Conservation (phyloP, 2,113 vertebrate genomes). For the Oncorhynchus gorbuscha region DNA sequence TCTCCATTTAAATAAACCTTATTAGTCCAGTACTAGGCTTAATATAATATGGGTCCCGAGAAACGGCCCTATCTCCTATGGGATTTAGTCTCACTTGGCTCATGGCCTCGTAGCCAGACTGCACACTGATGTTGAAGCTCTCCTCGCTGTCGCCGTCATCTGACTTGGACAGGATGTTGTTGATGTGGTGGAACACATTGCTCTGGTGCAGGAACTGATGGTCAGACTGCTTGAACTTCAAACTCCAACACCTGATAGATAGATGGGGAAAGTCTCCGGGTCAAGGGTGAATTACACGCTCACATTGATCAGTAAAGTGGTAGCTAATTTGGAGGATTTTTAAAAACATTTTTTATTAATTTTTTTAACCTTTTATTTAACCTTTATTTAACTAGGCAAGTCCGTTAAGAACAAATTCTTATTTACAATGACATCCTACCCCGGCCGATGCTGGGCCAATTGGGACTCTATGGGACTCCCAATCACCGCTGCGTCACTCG, state of each 20-base stretch:
- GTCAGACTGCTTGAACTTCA: slow-evolving; percentile 98
- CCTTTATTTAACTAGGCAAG: too few species aligned
- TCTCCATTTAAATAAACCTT: background rate
- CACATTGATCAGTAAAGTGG: background rate
- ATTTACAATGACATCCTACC: too few species aligned
- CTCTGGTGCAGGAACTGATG: slow-evolving; percentile 99
- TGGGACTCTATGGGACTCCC: too few species aligned
- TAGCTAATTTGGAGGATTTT: too few species aligned
- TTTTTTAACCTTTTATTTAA: too few species aligned
- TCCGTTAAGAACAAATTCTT: too few species aligned
- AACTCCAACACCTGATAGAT: slow-evolving; percentile 92
- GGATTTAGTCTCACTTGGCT: slow-evolving; percentile 80
- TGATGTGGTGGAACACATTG: slow-evolving; percentile 99
- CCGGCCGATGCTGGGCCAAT: too few species aligned
- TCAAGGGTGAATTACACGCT: background rate
- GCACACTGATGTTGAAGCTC: slow-evolving; percentile 96
- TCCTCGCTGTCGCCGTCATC: slow-evolving; percentile 98
- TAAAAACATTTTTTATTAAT: too few species aligned
- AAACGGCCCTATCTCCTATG: too few species aligned
- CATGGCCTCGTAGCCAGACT: slow-evolving; percentile 95
- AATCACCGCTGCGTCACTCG: too few species aligned
- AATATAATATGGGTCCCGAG: too few species aligned
- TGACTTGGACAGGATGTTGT: slow-evolving; percentile 98
- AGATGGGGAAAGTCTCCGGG: background rate
- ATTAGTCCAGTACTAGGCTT: background rate